Percentiles rank a stretch among this genome's conserved stretches.
Evolutionary conservation across 2,888 invertebrate genomes (phyloP).

Genomic region (Molorchus minor): DNA sequence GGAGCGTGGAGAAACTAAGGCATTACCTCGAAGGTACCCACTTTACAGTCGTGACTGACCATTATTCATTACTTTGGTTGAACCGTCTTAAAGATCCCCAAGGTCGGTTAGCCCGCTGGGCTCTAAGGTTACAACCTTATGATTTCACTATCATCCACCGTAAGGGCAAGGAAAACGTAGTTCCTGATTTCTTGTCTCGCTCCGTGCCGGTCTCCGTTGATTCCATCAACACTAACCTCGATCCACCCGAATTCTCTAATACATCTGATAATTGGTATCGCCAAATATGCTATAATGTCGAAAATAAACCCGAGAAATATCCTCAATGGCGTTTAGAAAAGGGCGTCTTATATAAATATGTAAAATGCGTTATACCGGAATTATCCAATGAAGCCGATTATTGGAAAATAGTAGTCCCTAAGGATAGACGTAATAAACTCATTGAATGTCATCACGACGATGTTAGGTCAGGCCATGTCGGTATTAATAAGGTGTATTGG

Average conservation of each 20-base stretch:
- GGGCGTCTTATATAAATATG: conserved; percentile 33
- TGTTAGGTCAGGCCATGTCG: conserved; percentile 13
- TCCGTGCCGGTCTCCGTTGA: conserved; percentile 25
- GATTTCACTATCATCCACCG: conserved; percentile 34
- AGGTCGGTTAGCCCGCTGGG: conserved; percentile 38
- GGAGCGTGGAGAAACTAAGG: conserved; percentile 36
- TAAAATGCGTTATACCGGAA: conserved; percentile 17
- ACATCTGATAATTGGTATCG: conserved; percentile 33
- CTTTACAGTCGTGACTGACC: too few species aligned
- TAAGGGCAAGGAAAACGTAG: conserved; percentile 33
- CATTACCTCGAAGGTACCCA: conserved; percentile 35
- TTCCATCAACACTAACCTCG: background rate
- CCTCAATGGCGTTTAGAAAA: conserved; percentile 33
- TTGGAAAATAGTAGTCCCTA: conserved; percentile 38
- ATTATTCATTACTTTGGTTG: too few species aligned
- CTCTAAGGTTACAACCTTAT: conserved; percentile 32
- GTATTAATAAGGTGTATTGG: conserved; percentile 19
- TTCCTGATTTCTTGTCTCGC: conserved; percentile 34
- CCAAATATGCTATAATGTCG: conserved; percentile 26
- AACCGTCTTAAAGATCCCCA: conserved; percentile 32
- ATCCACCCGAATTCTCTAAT: background rate
- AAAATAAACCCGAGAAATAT: conserved; percentile 28
- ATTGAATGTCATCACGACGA: conserved; percentile 15
- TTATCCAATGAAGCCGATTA: conserved; percentile 17
- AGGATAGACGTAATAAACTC: conserved; percentile 12